Conservation (phyloP, 1,140 invertebrate genomes). For the Arctopsyche grandis region DNA sequence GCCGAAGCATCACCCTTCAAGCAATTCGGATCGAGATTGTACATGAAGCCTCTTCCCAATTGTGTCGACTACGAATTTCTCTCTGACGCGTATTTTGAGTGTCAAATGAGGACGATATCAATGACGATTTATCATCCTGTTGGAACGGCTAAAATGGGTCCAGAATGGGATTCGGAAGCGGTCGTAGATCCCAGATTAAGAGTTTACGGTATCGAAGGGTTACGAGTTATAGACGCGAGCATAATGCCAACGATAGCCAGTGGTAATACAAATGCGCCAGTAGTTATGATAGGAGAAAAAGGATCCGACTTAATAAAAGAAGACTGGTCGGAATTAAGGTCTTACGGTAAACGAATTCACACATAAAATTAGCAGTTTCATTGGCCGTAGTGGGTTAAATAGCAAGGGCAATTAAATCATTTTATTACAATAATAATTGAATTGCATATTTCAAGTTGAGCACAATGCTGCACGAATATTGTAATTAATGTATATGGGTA, state of each 20-base stretch:
- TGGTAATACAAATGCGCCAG: slow-evolving; percentile 87
- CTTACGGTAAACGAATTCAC: slow-evolving; percentile 31
- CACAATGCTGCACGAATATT: too few species aligned
- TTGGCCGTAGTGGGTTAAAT: not conserved
- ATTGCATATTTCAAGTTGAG: too few species aligned
- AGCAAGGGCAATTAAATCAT: not conserved
- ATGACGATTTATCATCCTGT: slow-evolving; percentile 89
- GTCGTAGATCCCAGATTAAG: slow-evolving; percentile 84
- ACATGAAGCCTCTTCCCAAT: slow-evolving; percentile 79
- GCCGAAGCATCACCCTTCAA: slow-evolving; percentile 81
- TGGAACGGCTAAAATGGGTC: slow-evolving; percentile 88
- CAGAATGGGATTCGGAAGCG: slow-evolving; percentile 75
- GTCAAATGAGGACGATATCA: slow-evolving; percentile 83
- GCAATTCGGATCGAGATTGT: slow-evolving; percentile 81
- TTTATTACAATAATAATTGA: not conserved
- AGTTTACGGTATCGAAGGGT: slow-evolving; percentile 79
- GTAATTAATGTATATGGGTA: too few species aligned
- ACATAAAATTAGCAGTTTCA: too few species aligned
- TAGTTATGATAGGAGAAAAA: slow-evolving; percentile 89
- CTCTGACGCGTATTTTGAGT: slow-evolving; percentile 85
- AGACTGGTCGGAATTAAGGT: slow-evolving; percentile 69
- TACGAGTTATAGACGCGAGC: slow-evolving; percentile 88
- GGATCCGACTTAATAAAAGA: slow-evolving; percentile 84
- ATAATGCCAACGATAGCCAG: slow-evolving; percentile 88
- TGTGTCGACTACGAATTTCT: slow-evolving; percentile 78